Evolutionary conservation across 2,113 vertebrate genomes (phyloP).

Genomic region (Lepus europaeus): DNA sequence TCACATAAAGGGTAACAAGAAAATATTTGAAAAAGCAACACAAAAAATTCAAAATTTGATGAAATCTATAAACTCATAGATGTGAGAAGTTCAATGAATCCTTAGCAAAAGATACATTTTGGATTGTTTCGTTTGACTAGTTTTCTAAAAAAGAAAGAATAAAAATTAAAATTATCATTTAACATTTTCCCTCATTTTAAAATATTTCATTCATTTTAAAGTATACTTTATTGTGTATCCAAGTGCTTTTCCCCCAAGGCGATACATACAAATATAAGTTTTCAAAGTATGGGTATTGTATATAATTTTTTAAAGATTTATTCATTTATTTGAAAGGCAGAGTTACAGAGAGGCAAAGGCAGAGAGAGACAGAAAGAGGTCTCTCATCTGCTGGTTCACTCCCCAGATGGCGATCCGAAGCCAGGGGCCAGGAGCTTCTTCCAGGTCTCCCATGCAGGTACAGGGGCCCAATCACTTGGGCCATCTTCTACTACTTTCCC

Average conservation of each 20-base stretch:
- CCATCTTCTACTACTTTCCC: no score
- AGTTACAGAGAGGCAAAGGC: no score
- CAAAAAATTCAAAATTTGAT: not conserved
- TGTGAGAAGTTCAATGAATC: not conserved
- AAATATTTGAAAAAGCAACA: not conserved
- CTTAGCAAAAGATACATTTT: not conserved
- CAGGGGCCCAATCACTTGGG: no score
- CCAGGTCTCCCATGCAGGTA: no score
- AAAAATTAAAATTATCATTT: not conserved
- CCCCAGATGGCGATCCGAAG: no score
- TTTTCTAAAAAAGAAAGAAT: not conserved
- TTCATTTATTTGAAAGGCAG: no score
- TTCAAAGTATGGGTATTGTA: no score
- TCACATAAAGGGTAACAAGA: not conserved
- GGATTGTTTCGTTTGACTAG: not conserved
- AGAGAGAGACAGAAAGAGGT: no score
- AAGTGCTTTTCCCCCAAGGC: not conserved
- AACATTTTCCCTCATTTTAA: not conserved
- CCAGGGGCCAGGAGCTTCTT: no score
- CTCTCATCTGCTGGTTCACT: no score
- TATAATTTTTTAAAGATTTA: no score
- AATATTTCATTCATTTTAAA: not conserved
- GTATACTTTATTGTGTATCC: not conserved
- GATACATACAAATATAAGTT: not conserved
- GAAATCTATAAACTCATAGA: not conserved